Percentiles rank a stretch among this genome's conserved stretches.
These are phyloP conservation scores for Micronisus gabar DNA, from an alignment of 2,113 vertebrate species.

Conservation along the genomic window DNA sequence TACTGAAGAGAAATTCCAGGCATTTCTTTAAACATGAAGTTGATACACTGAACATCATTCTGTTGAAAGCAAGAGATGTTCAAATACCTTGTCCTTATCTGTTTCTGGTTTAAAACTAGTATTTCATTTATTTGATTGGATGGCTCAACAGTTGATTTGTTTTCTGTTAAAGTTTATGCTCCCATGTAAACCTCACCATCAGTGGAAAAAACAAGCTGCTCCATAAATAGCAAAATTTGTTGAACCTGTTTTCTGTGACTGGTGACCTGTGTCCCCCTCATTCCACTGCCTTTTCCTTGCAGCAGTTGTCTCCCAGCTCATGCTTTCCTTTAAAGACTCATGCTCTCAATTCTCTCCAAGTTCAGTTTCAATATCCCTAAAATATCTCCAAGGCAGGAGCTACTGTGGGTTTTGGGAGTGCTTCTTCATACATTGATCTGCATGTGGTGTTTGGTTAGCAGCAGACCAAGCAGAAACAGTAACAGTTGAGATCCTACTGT, in stretches of 20 bases:
- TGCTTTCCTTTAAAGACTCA: neutral
- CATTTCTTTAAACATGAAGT: neutral
- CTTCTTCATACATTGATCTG: neutral
- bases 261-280: neutral
- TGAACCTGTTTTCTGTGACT: neutral
- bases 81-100: neutral
- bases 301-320: neutral
- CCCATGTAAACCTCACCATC: neutral
- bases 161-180: neutral
- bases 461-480: neutral
- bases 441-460: neutral
- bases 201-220: neutral
- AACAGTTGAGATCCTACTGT: neutral
- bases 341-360: neutral
- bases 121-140: neutral
- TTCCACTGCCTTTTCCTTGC: neutral
- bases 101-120: neutral
- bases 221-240: neutral
- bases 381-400: neutral
- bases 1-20: neutral
- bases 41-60: neutral
- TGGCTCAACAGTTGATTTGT: neutral
- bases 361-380: neutral
- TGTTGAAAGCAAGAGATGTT: neutral
- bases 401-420: neutral